Base-by-base conservation (phyloP, 2,113 vertebrate genomes). In the Bos taurus region DNA sequence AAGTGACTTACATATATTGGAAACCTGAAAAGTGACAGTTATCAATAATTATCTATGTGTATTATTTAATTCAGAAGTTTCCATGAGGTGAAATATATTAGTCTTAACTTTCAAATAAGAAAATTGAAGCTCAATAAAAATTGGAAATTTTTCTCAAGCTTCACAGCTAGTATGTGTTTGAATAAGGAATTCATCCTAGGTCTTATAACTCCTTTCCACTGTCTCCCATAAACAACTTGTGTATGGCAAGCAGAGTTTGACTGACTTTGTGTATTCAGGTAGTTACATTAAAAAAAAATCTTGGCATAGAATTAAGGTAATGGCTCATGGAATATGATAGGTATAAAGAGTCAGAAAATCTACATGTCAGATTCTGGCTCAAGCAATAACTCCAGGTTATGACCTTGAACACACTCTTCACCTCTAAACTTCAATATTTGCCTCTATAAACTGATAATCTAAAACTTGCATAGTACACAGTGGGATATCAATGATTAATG, bases 401-500 rank as follows among this genome's bases (percentile, higher is more conserved):
- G 87, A 96, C 92, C 78, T 40, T 52, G 40, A 89, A 78, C 0
- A 21, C 15, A 71, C 50, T 26, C 60, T 71, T 96, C 56, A 93
- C 78, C 92, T 94, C 92, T 93, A 46, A 88, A 62, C 43, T 64
- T 97, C n/a, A 91, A 28, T 91, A 59, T 93, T 56, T 82, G 60
- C 50, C 60, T 89, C 78, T 95, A 64, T 88, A 96, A 97, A 89
- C 54, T 67, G 40, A 78, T 90, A 28, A 48, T 95, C 83, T 80
- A 71, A 96, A 97, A 85, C 25, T 11, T 67, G 52, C 46, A 6
- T 13, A 59, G 54, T 85, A 60, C 56, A 43, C 36, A n/a, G 52
- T 15, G 14, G 71, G 83, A 78, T 62, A 64, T 23, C 71, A 84
- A 4, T 90, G 92, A 97, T 90, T 95, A 91, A 97, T 87, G 56